Conservation (phyloP, 1,140 invertebrate genomes). For the Cyphomyrmex costatus region DNA sequence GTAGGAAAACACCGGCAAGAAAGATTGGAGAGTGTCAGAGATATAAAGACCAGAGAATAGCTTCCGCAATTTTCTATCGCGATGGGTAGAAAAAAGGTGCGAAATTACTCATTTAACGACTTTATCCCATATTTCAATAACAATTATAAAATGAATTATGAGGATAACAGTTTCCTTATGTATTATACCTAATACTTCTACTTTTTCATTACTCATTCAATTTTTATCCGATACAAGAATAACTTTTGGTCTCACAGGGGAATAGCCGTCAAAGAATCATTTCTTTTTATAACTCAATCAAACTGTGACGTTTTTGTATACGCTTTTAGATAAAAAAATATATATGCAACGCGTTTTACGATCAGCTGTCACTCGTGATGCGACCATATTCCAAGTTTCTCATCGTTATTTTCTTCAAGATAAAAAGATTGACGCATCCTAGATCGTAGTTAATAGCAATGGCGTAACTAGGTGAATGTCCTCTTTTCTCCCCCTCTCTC, state of each 20-base stretch:
- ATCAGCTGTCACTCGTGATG: conserved; percentile 34
- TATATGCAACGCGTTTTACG: not conserved
- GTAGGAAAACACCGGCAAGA: not conserved
- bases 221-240: not conserved
- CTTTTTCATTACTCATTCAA: not conserved
- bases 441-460: conserved; percentile 20
- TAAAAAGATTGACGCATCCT: not conserved
- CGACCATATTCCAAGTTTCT: not conserved
- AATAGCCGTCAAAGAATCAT: not conserved
- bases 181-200: not conserved
- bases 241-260: not conserved
- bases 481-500: not conserved
- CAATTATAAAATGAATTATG: not conserved
- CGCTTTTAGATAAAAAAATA: conserved; percentile 22
- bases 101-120: not conserved
- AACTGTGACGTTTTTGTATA: not conserved
- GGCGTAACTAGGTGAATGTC: conserved; percentile 25
- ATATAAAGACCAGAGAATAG: not conserved
- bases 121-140: not conserved
- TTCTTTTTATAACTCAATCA: not conserved
- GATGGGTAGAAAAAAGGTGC: not conserved
- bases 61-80: conserved; percentile 18
- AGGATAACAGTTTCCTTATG: not conserved
- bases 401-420: not conserved
- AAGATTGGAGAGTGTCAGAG: conserved; percentile 8